A percentile compares a stretch with the other conserved stretches of the same genome.
Conservation (phyloP, 2,888 invertebrate species). For the Macrophya alboannulata region DNA sequence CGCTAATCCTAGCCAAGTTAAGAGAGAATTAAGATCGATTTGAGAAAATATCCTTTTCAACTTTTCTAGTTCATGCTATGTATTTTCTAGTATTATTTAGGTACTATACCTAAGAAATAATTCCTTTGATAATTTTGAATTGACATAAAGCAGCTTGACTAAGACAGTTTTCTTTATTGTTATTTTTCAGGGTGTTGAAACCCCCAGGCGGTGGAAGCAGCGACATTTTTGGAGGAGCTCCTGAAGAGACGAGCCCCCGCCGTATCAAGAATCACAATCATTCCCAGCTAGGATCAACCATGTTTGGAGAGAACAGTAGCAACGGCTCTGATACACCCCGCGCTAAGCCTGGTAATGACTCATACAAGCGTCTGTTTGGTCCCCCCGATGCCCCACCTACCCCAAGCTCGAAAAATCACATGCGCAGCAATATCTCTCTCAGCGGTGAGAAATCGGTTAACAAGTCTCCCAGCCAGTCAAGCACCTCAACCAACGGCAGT, state of each 20-base stretch:
- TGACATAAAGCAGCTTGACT: slow-evolving; percentile 31
- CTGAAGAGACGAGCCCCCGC: slow-evolving; percentile 74
- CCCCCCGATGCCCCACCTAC: slow-evolving; percentile 81
- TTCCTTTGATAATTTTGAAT: background rate
- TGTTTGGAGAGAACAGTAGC: slow-evolving; percentile 79
- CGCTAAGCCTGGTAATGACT: slow-evolving; percentile 83
- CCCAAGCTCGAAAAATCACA: slow-evolving; percentile 83
- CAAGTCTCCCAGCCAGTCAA: slow-evolving; percentile 69
- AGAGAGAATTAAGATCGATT: background rate
- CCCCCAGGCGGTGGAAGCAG: slow-evolving; percentile 85
- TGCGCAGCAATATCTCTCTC: slow-evolving; percentile 84
- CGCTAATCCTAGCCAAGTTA: background rate
- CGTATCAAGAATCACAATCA: slow-evolving; percentile 76
- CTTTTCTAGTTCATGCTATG: background rate
- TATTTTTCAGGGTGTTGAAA: slow-evolving; percentile 83
- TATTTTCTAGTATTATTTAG: background rate
- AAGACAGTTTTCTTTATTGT: slow-evolving; percentile 59
- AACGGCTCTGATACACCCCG: slow-evolving; percentile 74
- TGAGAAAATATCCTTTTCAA: background rate
- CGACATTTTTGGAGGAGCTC: slow-evolving; percentile 81
- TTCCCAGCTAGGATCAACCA: slow-evolving; percentile 74
- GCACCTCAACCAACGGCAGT: slow-evolving; percentile 65
- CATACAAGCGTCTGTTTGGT: slow-evolving; percentile 84
- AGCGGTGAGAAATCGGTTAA: slow-evolving; percentile 79
- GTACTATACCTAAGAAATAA: background rate